Base-by-base conservation (phyloP, 2,797 vertebrate species). In the Neostethus bicornis region DNA sequence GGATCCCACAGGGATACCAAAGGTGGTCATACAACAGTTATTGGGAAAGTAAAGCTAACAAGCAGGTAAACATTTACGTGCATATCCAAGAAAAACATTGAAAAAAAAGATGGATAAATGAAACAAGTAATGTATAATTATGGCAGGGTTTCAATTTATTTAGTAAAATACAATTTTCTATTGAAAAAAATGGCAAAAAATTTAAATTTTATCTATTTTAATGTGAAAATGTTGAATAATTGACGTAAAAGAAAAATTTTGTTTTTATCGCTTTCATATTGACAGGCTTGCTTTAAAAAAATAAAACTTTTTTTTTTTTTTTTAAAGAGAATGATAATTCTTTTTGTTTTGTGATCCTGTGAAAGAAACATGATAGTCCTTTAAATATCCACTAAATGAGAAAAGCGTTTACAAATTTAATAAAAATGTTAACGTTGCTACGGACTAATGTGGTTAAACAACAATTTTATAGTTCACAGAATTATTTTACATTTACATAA, bases 121-220 rank as follows among this genome's bases (percentile, higher is more conserved):
- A 65, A 51, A 61, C 69, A 87, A 83, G 75, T 81, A 81, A 87
- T 88, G 72, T 80, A 80, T 83, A 86, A 85, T 82, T 75, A 86
- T 85, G 80, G 69, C 77, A 67, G 68, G 82, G 80, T 87, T 90
- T 90, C 88, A 86, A 76, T 29, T 70, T 32, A 57, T 76, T 87
- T 80, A 83, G 80, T 81, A 73, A 83, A 90, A 89, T 61, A 70
- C 80, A 83, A 87, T 75, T 79, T 81, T 88, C 71, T 77, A 77
- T 79, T 86, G 76, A 83, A 85, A 86, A 69, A 76, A 66, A 70
- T 74, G 68, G 76, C 66, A 78, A 73, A 83, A n/a, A n/a, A n/a
- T n/a, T 87, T 91, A 91, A 92, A 75, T 89, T 90, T 90, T 87
- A 88, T 91, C 91, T 92, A 92, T 92, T 92, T 92, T 90, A 90